Conservation (phyloP, 2,113 vertebrate genomes). For the Motacilla alba region DNA sequence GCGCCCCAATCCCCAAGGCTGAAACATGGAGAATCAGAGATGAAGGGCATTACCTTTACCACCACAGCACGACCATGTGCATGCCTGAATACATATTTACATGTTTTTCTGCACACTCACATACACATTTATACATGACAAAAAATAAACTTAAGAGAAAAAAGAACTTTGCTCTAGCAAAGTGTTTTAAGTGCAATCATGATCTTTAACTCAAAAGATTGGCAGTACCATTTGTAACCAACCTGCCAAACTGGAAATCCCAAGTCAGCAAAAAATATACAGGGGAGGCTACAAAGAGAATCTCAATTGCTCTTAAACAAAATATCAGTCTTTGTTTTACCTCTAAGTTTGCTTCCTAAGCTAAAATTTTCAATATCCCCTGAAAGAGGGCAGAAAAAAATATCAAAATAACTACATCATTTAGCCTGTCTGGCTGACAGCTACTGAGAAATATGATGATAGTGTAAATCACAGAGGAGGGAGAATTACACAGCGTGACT, state of each 20-base stretch:
- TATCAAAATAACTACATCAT: background rate
- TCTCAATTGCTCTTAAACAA: background rate
- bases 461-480: background rate
- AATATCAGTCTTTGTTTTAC: background rate
- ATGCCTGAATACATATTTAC: background rate
- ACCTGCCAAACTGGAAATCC: background rate
- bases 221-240: background rate
- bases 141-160: background rate
- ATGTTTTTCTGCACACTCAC: background rate
- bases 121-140: background rate
- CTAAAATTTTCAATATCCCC: background rate
- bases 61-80: fast-evolving
- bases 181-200: background rate
- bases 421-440: background rate
- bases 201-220: background rate
- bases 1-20: fast-evolving
- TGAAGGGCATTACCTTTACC: background rate
- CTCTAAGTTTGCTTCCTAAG: background rate
- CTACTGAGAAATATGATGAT: background rate
- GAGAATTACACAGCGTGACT: background rate
- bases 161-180: background rate
- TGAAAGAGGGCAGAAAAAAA: background rate
- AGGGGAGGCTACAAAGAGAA: background rate
- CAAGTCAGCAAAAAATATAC: background rate
- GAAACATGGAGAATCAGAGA: background rate